Percentiles rank a stretch among this genome's conserved stretches.
Evolutionary conservation across 2,888 invertebrate genomes (phyloP).

Genomic region (Sympetrum striolatum): DNA sequence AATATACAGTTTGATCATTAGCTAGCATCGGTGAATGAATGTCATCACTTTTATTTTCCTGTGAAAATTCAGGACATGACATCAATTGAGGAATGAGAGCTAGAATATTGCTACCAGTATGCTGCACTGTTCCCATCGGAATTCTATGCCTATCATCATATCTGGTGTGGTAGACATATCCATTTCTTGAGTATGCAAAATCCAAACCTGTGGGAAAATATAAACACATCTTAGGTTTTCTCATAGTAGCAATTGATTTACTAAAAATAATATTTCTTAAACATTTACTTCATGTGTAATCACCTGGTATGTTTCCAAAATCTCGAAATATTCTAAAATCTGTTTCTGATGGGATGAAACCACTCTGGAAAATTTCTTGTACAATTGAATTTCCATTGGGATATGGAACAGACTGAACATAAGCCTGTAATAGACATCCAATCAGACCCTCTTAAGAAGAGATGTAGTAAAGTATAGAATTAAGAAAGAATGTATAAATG

Average conservation of each 20-base stretch:
- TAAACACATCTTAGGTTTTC: background rate
- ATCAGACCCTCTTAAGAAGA: too few species aligned
- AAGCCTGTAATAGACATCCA: constrained; percentile 49
- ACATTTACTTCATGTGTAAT: constrained; percentile 5
- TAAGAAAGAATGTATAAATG: too few species aligned
- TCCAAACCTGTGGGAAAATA: constrained; percentile 68
- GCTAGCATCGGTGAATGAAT: constrained; percentile 51
- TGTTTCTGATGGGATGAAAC: constrained; percentile 78
- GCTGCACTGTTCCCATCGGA: constrained; percentile 69
- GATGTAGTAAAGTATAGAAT: too few species aligned
- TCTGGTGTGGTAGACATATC: constrained; percentile 76
- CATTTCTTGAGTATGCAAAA: constrained; percentile 78
- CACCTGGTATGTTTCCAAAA: constrained; percentile 72
- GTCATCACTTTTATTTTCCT: background rate
- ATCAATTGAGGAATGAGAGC: constrained; percentile 55
- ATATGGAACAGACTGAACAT: constrained; percentile 63
- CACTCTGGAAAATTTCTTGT: constrained; percentile 72
- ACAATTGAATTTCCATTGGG: constrained; percentile 67
- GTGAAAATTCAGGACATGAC: background rate
- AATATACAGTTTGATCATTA: constrained; percentile 69
- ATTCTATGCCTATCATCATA: constrained; percentile 64
- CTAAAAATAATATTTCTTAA: too few species aligned
- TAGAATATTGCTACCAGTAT: constrained; percentile 68
- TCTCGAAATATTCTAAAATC: constrained; percentile 81
- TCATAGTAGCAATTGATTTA: background rate